Evolutionary conservation across 2,888 invertebrate species (phyloP), one percentile per base, ranked within the genome.

Genomic region (Malthinus flaveolus): DNA sequence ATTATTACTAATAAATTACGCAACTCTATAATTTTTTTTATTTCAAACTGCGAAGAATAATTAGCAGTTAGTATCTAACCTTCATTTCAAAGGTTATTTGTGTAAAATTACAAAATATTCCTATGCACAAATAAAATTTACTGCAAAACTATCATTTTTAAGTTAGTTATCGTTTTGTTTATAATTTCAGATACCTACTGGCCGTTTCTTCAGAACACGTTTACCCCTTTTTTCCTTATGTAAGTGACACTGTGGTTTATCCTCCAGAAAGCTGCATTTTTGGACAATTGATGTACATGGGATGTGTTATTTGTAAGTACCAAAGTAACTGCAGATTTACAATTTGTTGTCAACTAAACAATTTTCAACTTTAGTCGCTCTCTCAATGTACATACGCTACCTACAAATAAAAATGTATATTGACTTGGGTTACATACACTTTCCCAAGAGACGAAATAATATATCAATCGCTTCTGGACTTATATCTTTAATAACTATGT

Each of bases 251-350:
- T 8, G 89, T 88, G 1, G 83, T 89, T 1, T 81, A 84, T 64
- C 81, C 86, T 0, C 90, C 90, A 1, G 90, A 90, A 72, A 87
- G 87, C 73, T 90, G 89, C 73, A 83, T 89, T 50, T 91, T 91
- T 75, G 86, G 86, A 0, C 87, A 88, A 74, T 76, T 87, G 2
- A 80, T 90, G 32, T 89, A 88, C 71, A 79, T 89, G 49, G 84
- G 58, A 55, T 51, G 54, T 3, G 10, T 63, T 32, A 46, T 66
- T 31, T 37, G 65, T 67, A 52, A 61, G 60, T 52, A 32, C 23
- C 23, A 23, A 23, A 23, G 5, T 23, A 23, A 23, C 5, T 23
- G n/a, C n/a, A n/a, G n/a, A n/a, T n/a, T n/a, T n/a, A n/a, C n/a
- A n/a, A n/a, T n/a, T n/a, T n/a, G n/a, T n/a, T n/a, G n/a, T n/a